Conservation (phyloP, 2,888 invertebrate species). For the Prosopocoilus inquinatus region DNA sequence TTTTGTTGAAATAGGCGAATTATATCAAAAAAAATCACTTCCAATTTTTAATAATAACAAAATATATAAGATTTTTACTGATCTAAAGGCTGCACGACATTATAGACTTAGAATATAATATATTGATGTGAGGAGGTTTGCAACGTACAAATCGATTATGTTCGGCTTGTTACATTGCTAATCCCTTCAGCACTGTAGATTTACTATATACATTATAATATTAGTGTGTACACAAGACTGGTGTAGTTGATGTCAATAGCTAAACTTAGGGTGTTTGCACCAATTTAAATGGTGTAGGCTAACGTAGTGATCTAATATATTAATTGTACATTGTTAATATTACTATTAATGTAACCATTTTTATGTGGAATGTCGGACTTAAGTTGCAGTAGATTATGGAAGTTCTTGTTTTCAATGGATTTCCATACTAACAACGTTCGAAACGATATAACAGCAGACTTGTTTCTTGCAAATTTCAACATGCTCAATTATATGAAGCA, state of each 20-base stretch:
- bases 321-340: conserved; percentile 37
- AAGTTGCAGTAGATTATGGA: conserved; percentile 11
- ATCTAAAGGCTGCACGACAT: conserved; percentile 49
- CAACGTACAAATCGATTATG: not conserved
- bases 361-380: conserved; percentile 40
- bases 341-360: conserved; percentile 41
- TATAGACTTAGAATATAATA: conserved; percentile 23
- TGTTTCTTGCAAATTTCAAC: no score
- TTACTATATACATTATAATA: conserved; percentile 31
- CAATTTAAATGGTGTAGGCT: conserved; percentile 47
- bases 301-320: conserved; percentile 36
- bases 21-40: conserved; percentile 30
- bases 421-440: conserved; percentile 4
- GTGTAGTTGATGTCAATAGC: conserved; percentile 51
- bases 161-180: conserved; percentile 2
- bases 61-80: conserved; percentile 39
- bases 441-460: no score
- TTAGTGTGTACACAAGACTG: conserved; percentile 51
- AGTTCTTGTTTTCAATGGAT: conserved; percentile 14
- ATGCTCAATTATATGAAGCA: no score
- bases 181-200: conserved; percentile 3
- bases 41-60: conserved; percentile 27
- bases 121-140: not conserved
- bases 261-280: conserved; percentile 40
- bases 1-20: conserved; percentile 8